Evolutionary conservation across 2,113 vertebrate species (phyloP), one percentile per base, ranked within the genome.

Genomic region (Tretioscincus oriximinensis): DNA sequence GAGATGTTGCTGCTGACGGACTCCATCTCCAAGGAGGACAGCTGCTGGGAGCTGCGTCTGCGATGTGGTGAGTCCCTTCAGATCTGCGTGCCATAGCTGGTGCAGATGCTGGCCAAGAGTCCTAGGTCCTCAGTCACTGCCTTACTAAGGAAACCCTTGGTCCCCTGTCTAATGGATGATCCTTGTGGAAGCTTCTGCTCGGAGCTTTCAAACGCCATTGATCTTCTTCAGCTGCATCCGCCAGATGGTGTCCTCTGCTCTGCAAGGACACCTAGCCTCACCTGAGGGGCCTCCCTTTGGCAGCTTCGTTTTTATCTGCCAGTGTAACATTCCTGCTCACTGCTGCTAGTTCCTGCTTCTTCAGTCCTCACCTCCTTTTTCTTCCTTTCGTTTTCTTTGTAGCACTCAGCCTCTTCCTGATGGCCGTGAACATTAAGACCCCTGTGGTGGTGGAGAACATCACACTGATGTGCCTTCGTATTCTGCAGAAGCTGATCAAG

Each of bases 371-470:
- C 69, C 2, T 20, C 1, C 0, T 1, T 24, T 2, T 0, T 54
- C 7, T 75, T 21, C 80, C 35, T 45, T 71, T 91, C 4, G 22
- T 14, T 68, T 51, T 14, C 6, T 4, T 35, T 69, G 0, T 88
- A 99, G 98, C 98, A 8, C 96, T 99, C 83, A 99, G 97, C 86
- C 95, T 99, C 76, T 99, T 99, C 92, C 96, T 99, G 84, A 97
- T 99, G 98, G 97, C 98, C 0, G 98, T 99, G 91, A 99, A 99
- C 90, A 98, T 99, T 82, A 99, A 99, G 94, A 99, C 98, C 1
- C 98, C 98, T 0, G 98, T 99, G 29, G 98, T 99, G n/a, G 98
- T 99, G 75, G 98, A 99, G 85, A 99, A 99, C 92, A 99, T 99
- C 87, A 99, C 98, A 22, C 96, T 99, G 76, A 99, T 99, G 98